phyloP scores from a whole-genome alignment of 1,140 invertebrate genomes.

The Proctacanthus coquilletti region DNA sequence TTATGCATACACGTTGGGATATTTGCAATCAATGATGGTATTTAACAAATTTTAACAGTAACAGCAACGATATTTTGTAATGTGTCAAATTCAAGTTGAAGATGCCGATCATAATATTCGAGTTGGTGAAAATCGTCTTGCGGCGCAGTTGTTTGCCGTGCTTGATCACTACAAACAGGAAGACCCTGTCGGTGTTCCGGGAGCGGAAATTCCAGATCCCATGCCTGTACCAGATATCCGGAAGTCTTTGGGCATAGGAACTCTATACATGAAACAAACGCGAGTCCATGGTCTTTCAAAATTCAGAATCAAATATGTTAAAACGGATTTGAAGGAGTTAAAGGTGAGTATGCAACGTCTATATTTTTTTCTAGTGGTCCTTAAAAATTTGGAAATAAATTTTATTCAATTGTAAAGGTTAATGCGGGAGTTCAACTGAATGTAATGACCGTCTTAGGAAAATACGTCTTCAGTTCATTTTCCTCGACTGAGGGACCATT shows the following conservation, averaged over 20 bases:
- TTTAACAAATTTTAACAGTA: too few relatives aligned
- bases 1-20: too few relatives aligned
- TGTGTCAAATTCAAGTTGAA: not conserved
- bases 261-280: slow-evolving; percentile 52
- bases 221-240: slow-evolving; percentile 61
- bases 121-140: slow-evolving; percentile 44
- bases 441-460: slow-evolving; percentile 50
- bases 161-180: slow-evolving; percentile 69
- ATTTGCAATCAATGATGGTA: too few relatives aligned
- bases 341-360: too few relatives aligned
- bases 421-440: slow-evolving; percentile 50
- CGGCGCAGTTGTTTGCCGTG: slow-evolving; percentile 50
- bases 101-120: slow-evolving; percentile 14
- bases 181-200: slow-evolving; percentile 61
- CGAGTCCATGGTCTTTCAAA: slow-evolving; percentile 59
- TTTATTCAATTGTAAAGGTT: slow-evolving; percentile 33
- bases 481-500: slow-evolving; percentile 55
- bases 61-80: too few relatives aligned
- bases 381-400: not conserved
- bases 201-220: slow-evolving; percentile 58
- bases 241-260: slow-evolving; percentile 49
- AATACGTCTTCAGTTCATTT: slow-evolving; percentile 57
- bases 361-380: slow-evolving; percentile 1
- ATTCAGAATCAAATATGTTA: slow-evolving; percentile 52
- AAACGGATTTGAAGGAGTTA: slow-evolving; percentile 49